Evolutionary conservation across 2,888 invertebrate species (phyloP), one percentile per base, ranked within the genome.

Genomic region (Tromatobia lineatoria): DNA sequence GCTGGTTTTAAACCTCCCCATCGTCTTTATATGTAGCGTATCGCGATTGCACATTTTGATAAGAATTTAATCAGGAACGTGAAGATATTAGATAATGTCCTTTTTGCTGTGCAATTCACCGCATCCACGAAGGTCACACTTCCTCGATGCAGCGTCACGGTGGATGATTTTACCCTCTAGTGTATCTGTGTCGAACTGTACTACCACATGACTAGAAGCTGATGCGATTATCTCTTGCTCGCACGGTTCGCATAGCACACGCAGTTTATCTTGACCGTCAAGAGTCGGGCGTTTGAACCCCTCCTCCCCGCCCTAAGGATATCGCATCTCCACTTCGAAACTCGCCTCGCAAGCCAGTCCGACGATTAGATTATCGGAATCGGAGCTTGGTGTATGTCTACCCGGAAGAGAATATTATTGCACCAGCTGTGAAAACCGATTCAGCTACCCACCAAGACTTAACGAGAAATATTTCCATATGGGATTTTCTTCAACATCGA

Each of bases 201-300:
- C 73, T 23, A 47, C 61, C 47, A 34, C 74, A 74, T 52, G 34
- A 75, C 64, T 64, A 64, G 64, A 34, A 64, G 74, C 74, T 75
- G 74, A 75, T 52, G 74, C 74, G 74, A 75, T 75, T 75, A 75
- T 75, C 74, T 75, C 50, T 15, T n/a, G 61, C 74, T 75, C 74
- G 74, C 74, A 64, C 74, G 74, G 47, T 75, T 75, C 74, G 64
- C 74, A 75, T 64, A 75, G 74, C 50, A 75, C 74, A 64, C 74
- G 64, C 61, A 75, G 64, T 75, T 75, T 75, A 75, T 75, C 64
- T 75, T 64, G 74, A 75, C 74, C 74, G 38, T 50, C 18, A 10
- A 50, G 74, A 74, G 74, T 50, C 47, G 23, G 61, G 50, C 74
- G 74, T 38, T 75, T 64, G 38, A 75, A 2, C 61, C 25, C n/a